Base-by-base conservation (phyloP, 2,888 invertebrate genomes). In the Eudemis profundana region DNA sequence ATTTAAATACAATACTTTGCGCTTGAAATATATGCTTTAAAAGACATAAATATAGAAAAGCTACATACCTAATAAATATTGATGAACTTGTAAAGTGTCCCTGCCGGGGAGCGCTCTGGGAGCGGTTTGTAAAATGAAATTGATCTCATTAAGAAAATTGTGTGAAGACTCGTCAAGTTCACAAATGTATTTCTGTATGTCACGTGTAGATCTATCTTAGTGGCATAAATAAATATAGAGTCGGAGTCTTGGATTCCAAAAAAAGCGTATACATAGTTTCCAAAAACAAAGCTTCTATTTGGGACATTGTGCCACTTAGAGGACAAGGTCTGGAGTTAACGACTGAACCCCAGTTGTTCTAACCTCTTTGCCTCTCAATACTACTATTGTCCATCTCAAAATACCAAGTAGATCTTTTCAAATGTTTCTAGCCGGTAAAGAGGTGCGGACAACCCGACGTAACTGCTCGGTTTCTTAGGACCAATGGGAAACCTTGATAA, bases 111-210 rank as follows among this genome's bases (percentile, higher is more conserved):
- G 66, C 66, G 85, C 86, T 85, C 86, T 72, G 76, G 82, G 86
- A 86, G 85, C 85, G 66, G 72, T 68, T 68, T 78, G 80, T 78
- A 73, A 74, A 78, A 78, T 76, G 57, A 50, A 78, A 82, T 82
- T 87, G 89, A 89, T 89, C 89, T 89, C 89, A 88, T 82, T 64
- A 57, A 61, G 17, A 59, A 49, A 57, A 42, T 1, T 19, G 10
- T 29, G 57, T 19, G 27, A 36, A 36, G 21, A 61, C 38, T 73
- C 74, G 74, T 72, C 70, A 79, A 78, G 67, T 75, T 75, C 74
- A 74, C 71, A 74, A 78, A 75, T 15, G 42, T 73, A 73, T 78
- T 77, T 76, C 77, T 77, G 77, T 77, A 69, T 71, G 69, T 66
- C 68, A 14, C 21, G 33, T 14, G 33, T 46, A 19, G 14, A 21